Percentiles rank a stretch among this genome's conserved stretches.
phyloP scores from a whole-genome alignment of 92 coral and sea anemone genomes.

The Porites evermanni region DNA sequence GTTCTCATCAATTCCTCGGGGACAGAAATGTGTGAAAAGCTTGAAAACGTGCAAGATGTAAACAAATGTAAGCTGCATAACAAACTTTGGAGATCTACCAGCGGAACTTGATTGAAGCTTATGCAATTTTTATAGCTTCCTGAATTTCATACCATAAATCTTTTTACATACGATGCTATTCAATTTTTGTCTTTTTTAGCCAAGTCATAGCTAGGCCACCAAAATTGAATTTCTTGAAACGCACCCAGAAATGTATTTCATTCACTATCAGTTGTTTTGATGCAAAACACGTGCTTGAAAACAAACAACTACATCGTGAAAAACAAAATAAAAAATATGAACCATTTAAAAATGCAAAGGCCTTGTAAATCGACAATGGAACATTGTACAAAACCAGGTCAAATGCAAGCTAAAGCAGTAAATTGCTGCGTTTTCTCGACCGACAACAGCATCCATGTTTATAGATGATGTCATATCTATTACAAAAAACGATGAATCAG shows the following conservation, averaged over 20 bases:
- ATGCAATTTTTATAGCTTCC: neutral
- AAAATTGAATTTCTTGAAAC: neutral
- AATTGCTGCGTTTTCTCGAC: neutral
- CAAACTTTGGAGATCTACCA: neutral
- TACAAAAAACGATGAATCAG: neutral
- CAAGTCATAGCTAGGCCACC: neutral
- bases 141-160: neutral
- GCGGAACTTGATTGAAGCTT: neutral
- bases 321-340: neutral
- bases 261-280: neutral
- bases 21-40: constrained; percentile 22
- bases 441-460: neutral
- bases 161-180: neutral
- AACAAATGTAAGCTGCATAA: neutral
- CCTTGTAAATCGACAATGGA: neutral
- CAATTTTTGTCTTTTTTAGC: neutral
- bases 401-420: too few species aligned
- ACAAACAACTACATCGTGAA: neutral
- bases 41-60: neutral
- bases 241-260: neutral
- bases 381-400: neutral
- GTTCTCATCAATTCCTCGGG: constrained; percentile 1
- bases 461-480: neutral
- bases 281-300: neutral
- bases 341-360: neutral